Evolutionary conservation across 2,797 vertebrate species (phyloP).

Genomic region (Fringilla coelebs): DNA sequence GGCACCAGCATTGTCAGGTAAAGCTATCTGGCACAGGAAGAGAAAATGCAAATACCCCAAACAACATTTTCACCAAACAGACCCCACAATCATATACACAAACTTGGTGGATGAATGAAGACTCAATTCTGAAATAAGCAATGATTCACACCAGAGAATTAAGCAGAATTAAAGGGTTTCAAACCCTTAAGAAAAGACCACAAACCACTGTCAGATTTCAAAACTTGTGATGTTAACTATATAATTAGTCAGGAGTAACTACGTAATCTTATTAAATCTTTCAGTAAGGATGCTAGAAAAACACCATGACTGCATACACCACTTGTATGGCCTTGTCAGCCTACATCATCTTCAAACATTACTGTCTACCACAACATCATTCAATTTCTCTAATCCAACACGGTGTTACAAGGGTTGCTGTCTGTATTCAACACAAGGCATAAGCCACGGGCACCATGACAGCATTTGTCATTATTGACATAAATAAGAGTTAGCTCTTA

Average conservation of each 20-base stretch:
- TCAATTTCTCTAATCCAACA: background rate
- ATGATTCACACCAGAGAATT: background rate
- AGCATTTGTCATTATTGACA: background rate
- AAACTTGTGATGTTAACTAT: background rate
- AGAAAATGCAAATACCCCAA: background rate
- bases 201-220: background rate
- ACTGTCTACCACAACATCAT: background rate
- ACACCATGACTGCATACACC: background rate
- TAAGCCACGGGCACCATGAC: background rate
- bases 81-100: background rate
- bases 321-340: background rate
- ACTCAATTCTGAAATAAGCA: background rate
- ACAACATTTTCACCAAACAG: background rate
- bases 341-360: background rate
- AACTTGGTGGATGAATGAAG: background rate
- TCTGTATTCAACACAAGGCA: background rate
- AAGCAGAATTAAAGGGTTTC: background rate
- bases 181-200: background rate
- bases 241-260: background rate
- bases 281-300: background rate
- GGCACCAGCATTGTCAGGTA: background rate
- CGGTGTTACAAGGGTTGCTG: background rate
- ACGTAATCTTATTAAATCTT: background rate
- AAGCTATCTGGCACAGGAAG: background rate
- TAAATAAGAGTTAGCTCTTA: background rate